These are phyloP conservation scores for Pteropus alecto DNA, from an alignment of 2,113 vertebrate genomes.

Conservation along the genomic window DNA sequence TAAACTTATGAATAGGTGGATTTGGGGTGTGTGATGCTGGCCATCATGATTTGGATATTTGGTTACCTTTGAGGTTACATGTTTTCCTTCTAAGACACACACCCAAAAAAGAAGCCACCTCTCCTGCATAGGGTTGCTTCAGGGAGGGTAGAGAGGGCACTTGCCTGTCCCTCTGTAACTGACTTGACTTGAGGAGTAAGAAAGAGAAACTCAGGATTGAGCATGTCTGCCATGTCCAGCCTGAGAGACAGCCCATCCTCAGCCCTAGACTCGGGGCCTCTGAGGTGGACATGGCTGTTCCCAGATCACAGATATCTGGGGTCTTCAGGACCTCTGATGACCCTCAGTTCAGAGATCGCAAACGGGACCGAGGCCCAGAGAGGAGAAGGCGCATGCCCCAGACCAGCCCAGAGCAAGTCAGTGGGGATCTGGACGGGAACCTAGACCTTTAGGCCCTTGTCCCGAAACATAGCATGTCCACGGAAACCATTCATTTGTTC, in stretches of 20 bases:
- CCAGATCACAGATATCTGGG: neutral
- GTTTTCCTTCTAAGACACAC: constrained; percentile 63
- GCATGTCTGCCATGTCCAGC: neutral
- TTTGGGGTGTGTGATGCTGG: constrained; percentile 70
- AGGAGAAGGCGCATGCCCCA: neutral
- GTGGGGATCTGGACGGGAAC: neutral
- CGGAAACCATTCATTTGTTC: neutral
- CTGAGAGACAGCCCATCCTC: neutral
- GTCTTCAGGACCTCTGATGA: neutral
- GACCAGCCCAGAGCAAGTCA: neutral
- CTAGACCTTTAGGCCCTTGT: neutral
- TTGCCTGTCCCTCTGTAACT: neutral
- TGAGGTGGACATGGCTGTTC: neutral
- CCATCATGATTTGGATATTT: constrained; percentile 67
- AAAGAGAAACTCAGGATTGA: neutral
- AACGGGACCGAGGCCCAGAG: neutral
- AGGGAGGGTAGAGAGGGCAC: fast-evolving
- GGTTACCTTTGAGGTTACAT: constrained; percentile 64
- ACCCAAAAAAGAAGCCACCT: constrained; percentile 61
- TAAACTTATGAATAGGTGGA: constrained; percentile 82
- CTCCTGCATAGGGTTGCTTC: neutral
- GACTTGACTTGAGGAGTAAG: neutral
- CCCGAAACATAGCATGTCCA: neutral
- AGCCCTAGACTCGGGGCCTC: neutral
- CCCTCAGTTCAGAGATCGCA: neutral